These are phyloP conservation scores for Drosophila heteroneura DNA, from an alignment of 2,888 invertebrate genomes.

Conservation along the genomic window DNA sequence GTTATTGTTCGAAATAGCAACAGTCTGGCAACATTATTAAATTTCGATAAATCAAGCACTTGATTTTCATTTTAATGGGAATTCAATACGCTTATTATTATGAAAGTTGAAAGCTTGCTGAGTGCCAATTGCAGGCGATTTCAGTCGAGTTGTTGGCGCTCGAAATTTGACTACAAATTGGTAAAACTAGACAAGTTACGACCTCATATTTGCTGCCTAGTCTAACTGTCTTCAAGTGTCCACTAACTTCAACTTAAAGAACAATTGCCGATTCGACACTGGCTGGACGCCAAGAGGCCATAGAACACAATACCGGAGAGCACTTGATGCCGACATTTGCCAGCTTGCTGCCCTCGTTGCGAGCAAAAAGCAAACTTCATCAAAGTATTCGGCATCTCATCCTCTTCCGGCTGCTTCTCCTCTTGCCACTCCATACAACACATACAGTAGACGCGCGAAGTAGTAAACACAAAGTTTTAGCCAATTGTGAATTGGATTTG, in stretches of 20 bases:
- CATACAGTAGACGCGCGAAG: conserved; percentile 37
- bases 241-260: conserved; percentile 33
- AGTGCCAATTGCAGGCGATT: conserved; percentile 37
- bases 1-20: conserved; percentile 11
- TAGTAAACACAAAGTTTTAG: conserved; percentile 67
- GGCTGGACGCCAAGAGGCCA: conserved; percentile 19
- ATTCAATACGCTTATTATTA: conserved; percentile 64
- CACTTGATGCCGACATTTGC: conserved; percentile 49
- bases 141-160: neutral
- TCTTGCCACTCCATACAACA: neutral
- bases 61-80: conserved; percentile 38
- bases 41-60: conserved; percentile 56
- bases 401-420: conserved; percentile 25
- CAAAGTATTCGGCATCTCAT: conserved; percentile 51
- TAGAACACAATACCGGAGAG: conserved; percentile 25
- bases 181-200: conserved; percentile 27
- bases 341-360: conserved; percentile 40
- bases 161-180: conserved; percentile 4
- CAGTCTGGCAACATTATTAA: conserved; percentile 59
- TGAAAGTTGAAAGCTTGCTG: conserved; percentile 46
- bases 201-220: conserved; percentile 34
- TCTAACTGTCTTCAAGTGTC: conserved; percentile 26
- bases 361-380: conserved; percentile 54
- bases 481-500: conserved; percentile 64
- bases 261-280: conserved; percentile 67